phyloP scores from a whole-genome alignment of 2,113 vertebrate species.

The Podarcis raffonei region DNA sequence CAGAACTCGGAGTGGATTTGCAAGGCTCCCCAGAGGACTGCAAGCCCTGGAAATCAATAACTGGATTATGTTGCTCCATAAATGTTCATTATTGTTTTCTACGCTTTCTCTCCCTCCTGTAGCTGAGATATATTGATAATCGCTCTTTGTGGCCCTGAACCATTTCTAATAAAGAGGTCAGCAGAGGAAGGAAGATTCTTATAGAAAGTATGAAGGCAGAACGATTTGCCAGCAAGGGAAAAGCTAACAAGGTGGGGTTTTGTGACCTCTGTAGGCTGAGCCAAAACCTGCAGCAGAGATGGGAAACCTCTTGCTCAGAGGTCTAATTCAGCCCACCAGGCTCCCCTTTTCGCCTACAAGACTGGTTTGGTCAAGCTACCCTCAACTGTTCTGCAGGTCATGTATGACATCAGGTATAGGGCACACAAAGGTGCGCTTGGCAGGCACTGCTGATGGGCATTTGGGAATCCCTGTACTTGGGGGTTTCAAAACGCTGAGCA shows the following conservation, averaged over 20 bases:
- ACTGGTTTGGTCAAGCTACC: too few species aligned
- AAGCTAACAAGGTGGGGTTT: background rate
- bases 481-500: too few species aligned
- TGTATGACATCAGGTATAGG: too few species aligned
- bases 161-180: background rate
- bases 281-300: background rate
- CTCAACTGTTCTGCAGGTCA: too few species aligned
- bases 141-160: constrained; percentile 9
- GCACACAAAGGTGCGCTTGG: too few species aligned
- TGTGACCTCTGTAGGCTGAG: background rate
- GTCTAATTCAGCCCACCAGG: too few species aligned
- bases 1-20: constrained; percentile 5
- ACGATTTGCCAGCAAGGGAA: background rate
- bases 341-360: too few species aligned
- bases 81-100: background rate
- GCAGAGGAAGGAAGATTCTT: background rate
- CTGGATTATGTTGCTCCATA: background rate
- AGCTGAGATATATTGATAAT: background rate
- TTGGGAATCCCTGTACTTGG: too few species aligned
- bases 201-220: background rate
- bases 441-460: too few species aligned
- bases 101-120: background rate
- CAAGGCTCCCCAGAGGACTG: constrained; percentile 6
- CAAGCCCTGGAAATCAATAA: background rate
- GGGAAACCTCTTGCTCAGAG: background rate